Percentiles rank a stretch among this genome's conserved stretches.
Conservation (phyloP, 2,888 invertebrate species). For the Phaedon cochleariae region DNA sequence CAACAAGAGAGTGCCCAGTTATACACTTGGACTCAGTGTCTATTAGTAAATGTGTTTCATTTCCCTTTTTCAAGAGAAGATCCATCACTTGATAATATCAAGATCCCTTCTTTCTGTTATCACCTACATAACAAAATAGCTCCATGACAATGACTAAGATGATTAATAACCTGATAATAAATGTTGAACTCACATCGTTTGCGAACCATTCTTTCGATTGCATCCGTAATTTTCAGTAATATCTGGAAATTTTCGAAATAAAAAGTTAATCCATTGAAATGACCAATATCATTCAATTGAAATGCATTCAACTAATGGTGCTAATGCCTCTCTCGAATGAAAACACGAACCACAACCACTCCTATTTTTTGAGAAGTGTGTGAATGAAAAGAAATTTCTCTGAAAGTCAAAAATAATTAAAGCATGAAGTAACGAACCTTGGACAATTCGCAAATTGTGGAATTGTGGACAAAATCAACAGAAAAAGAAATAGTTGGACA, state of each 20-base stretch:
- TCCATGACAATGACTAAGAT: conserved; percentile 22
- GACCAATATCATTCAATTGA: too few relatives aligned
- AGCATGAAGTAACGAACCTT: too few relatives aligned
- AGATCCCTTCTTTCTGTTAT: conserved; percentile 46
- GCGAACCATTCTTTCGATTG: conserved; percentile 47
- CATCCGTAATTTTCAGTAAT: conserved; percentile 4
- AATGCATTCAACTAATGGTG: too few relatives aligned
- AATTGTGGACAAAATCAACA: too few relatives aligned
- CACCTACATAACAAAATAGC: conserved; percentile 37
- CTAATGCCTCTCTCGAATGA: too few relatives aligned
- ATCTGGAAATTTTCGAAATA: neutral
- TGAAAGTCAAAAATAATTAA: too few relatives aligned
- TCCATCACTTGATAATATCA: conserved; percentile 51
- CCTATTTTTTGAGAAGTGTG: too few relatives aligned
- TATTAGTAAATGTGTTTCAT: conserved; percentile 51
- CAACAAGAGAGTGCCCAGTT: neutral
- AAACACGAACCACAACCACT: too few relatives aligned
- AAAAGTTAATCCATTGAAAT: neutral
- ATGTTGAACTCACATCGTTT: conserved; percentile 46
- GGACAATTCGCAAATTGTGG: too few relatives aligned
- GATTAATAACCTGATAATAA: conserved; percentile 8
- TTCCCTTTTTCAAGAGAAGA: conserved; percentile 46
- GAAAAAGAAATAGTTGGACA: too few relatives aligned
- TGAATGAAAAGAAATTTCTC: too few relatives aligned
- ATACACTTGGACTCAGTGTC: conserved; percentile 54